Evolutionary conservation across 2,113 vertebrate genomes (phyloP).

Genomic region (Drymodes brunneopygia): DNA sequence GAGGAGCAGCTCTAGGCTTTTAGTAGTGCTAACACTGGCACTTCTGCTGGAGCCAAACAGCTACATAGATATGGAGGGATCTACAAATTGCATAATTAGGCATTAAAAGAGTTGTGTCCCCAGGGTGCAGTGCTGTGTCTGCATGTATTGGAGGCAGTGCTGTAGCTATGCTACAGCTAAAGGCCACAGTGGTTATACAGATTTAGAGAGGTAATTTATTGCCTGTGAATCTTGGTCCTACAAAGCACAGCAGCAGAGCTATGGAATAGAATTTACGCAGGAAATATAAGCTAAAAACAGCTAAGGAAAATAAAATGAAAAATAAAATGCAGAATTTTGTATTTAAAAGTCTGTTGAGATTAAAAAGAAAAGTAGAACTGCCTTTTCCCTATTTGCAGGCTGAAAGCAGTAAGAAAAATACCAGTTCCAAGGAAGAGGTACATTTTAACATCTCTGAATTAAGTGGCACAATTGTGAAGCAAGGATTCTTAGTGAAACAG

Average conservation of each 20-base stretch:
- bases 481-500: constrained; percentile 93
- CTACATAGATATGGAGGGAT: not conserved
- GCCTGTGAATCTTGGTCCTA: not conserved
- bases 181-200: not conserved
- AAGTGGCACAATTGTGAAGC: constrained; percentile 85
- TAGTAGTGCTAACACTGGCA: not conserved
- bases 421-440: constrained; percentile 78
- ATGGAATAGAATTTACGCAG: not conserved
- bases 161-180: not conserved
- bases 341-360: not conserved
- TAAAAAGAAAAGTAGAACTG: not conserved
- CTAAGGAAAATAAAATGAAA: not conserved
- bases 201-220: not conserved
- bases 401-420: constrained; percentile 82
- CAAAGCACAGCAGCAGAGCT: not conserved
- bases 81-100: not conserved
- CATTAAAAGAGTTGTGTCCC: not conserved
- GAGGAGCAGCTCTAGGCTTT: not conserved
- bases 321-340: not conserved
- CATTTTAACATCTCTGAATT: constrained; percentile 81
- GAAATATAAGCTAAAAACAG: not conserved
- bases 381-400: constrained; percentile 67
- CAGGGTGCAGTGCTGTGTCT: not conserved
- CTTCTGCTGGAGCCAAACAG: not conserved
- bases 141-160: not conserved